phyloP scores from a whole-genome alignment of 1,140 invertebrate genomes.

The Monomorium pharaonis region DNA sequence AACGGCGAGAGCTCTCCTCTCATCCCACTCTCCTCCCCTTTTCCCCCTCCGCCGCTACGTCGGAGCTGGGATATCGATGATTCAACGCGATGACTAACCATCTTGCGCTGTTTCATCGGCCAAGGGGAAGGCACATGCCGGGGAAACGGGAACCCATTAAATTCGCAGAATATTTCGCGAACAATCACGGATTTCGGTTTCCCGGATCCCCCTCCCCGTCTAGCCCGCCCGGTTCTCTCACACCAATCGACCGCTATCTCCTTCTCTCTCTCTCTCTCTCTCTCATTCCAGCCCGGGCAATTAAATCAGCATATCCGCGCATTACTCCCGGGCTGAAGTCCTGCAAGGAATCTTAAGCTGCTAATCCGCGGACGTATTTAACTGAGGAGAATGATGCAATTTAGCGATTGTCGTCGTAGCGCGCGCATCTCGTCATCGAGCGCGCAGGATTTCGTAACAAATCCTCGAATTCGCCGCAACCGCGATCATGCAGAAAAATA shows the following conservation, averaged over 20 bases:
- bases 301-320: conserved; percentile 49
- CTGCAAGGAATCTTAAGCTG: conserved; percentile 36
- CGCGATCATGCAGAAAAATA: not conserved
- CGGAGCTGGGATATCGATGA: conserved; percentile 12
- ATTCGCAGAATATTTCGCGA: conserved; percentile 51
- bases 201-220: not conserved
- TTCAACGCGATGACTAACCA: conserved; percentile 51
- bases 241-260: not conserved
- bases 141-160: conserved; percentile 25
- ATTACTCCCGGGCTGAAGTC: not conserved
- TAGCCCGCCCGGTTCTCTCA: too few species aligned
- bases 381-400: conserved; percentile 16
- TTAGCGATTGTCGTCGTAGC: not conserved
- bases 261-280: not conserved
- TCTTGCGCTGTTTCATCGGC: not conserved
- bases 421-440: too few species aligned
- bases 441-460: not conserved
- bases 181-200: conserved; percentile 19
- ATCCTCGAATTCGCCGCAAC: conserved; percentile 9
- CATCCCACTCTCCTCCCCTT: not conserved
- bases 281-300: conserved; percentile 1
- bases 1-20: too few species aligned
- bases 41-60: too few species aligned
- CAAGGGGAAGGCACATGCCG: not conserved
- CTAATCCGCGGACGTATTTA: conserved; percentile 36